Evolutionary conservation across 2,888 invertebrate genomes (phyloP).

Genomic region (Polymixis flavicincta): DNA sequence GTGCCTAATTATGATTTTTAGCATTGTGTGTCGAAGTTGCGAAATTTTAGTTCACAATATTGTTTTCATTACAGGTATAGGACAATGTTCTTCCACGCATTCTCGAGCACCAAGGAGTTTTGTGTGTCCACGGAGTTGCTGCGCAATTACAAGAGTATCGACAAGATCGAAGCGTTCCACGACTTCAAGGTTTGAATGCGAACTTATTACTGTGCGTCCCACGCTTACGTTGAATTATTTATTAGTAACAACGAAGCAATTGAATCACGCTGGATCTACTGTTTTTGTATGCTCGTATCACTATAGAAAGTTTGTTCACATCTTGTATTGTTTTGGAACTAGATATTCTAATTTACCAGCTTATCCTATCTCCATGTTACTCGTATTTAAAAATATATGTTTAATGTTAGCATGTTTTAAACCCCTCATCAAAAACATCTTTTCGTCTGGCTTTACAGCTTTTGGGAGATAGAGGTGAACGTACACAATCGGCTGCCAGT

Average conservation of each 20-base stretch:
- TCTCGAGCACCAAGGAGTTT: constrained; percentile 95
- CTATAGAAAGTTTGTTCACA: constrained; percentile 38
- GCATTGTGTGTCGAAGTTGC: constrained; percentile 52
- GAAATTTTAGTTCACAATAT: constrained; percentile 57
- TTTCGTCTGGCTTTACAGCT: constrained; percentile 77
- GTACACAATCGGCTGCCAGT: constrained; percentile 94
- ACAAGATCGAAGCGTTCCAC: constrained; percentile 92
- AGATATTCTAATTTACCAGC: not conserved
- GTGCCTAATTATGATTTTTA: constrained; percentile 54
- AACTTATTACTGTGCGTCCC: constrained; percentile 52
- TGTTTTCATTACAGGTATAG: constrained; percentile 87
- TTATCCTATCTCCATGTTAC: not conserved
- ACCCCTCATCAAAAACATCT: not conserved
- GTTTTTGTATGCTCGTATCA: constrained; percentile 1
- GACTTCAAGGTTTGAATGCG: constrained; percentile 92
- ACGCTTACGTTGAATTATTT: constrained; percentile 55
- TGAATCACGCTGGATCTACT: constrained; percentile 30
- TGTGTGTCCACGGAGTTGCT: constrained; percentile 94
- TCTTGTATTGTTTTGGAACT: constrained; percentile 13
- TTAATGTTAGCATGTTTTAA: not conserved
- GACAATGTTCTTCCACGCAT: constrained; percentile 95
- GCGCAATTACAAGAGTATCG: constrained; percentile 93
- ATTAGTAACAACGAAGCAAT: constrained; percentile 46
- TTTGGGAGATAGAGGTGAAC: constrained; percentile 93
- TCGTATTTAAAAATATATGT: not conserved